These are phyloP conservation scores for Nomada goodeniana DNA, from an alignment of 2,888 invertebrate genomes.

Conservation along the genomic window DNA sequence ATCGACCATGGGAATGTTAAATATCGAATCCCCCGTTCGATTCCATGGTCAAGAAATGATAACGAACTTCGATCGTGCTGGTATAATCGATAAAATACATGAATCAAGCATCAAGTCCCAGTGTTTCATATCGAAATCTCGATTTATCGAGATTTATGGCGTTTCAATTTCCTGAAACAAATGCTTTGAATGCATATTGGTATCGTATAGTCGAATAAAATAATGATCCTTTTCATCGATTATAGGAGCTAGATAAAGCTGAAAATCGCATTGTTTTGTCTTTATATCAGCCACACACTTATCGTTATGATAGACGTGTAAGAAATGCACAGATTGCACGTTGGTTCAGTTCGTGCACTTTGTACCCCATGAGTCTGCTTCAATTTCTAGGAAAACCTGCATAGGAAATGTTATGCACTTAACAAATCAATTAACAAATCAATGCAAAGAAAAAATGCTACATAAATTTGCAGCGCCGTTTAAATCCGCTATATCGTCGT, in stretches of 20 bases:
- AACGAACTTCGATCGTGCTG: slow-evolving; percentile 24
- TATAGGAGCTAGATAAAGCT: not conserved
- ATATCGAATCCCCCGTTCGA: slow-evolving; percentile 20
- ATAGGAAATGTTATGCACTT: not conserved
- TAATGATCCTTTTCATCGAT: slow-evolving; percentile 1
- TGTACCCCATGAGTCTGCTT: slow-evolving; percentile 37
- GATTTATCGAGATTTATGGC: not conserved
- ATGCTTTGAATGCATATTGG: not conserved
- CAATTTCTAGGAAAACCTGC: slow-evolving; percentile 1
- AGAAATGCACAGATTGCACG: slow-evolving; percentile 36
- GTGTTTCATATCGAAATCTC: not conserved
- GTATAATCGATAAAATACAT: slow-evolving; percentile 36
- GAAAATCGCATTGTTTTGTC: not conserved
- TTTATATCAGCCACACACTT: not conserved
- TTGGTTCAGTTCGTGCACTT: slow-evolving; percentile 48
- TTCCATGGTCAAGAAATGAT: slow-evolving; percentile 17
- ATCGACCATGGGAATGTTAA: not conserved
- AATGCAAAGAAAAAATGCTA: not conserved
- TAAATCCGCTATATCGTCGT: not conserved
- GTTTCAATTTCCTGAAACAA: not conserved
- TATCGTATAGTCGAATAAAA: too few relatives aligned
- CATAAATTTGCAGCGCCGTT: not conserved
- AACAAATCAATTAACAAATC: not conserved
- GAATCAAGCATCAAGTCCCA: not conserved
- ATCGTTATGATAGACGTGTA: slow-evolving; percentile 14